Conservation (phyloP, 2,888 invertebrate species). For the Lasioglossum malachurum region DNA sequence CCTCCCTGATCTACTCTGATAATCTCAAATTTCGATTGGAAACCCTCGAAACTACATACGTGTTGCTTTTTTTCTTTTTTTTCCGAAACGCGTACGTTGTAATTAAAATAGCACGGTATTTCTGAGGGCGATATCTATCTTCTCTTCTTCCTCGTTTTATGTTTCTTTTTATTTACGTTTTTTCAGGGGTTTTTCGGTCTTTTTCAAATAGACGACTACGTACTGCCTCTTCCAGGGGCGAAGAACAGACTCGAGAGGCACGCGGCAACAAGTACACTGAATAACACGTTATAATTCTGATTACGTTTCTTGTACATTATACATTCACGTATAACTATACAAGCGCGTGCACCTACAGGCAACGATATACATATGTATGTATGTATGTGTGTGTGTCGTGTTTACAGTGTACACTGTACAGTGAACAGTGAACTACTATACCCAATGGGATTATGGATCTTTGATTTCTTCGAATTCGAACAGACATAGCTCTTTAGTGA, state of each 20-base stretch:
- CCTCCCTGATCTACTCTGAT: neutral
- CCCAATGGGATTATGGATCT: neutral
- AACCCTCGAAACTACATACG: neutral
- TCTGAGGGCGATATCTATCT: slow-evolving; percentile 12
- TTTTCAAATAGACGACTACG: slow-evolving; percentile 63
- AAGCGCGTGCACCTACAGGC: neutral
- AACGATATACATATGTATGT: neutral
- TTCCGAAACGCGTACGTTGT: neutral
- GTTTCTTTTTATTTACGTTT: neutral
- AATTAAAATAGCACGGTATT: slow-evolving; percentile 62
- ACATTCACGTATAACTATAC: slow-evolving; percentile 29
- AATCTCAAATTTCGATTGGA: neutral
- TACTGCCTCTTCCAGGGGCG: slow-evolving; percentile 61
- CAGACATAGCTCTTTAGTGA: neutral
- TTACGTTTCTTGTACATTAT: slow-evolving; percentile 50
- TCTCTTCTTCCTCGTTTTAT: slow-evolving; percentile 3
- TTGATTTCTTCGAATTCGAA: neutral
- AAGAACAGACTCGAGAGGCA: slow-evolving; percentile 73
- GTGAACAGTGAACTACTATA: neutral
- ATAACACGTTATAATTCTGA: slow-evolving; percentile 59
- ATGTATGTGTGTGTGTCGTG: too few species aligned
- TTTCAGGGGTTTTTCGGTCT: slow-evolving; percentile 6
- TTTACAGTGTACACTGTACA: too few species aligned
- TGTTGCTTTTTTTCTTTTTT: too few species aligned
- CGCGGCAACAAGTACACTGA: slow-evolving; percentile 65